Percentiles rank a stretch among this genome's conserved stretches.
Conservation (phyloP, 2,113 vertebrate species). For the Irena cyanogastra region DNA sequence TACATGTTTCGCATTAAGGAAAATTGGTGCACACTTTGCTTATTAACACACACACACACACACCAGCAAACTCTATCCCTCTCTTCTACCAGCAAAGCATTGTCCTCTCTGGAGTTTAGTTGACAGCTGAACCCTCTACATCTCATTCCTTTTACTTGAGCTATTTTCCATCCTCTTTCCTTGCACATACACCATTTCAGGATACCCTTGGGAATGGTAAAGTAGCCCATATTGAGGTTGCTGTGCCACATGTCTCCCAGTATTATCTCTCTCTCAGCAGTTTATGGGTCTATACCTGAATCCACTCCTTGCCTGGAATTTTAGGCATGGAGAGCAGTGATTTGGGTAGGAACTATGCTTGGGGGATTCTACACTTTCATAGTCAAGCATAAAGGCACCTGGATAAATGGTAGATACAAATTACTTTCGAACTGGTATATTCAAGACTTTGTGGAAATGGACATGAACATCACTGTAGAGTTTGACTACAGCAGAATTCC, state of each 20-base stretch:
- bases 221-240: not conserved
- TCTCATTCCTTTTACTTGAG: not conserved
- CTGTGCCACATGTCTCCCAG: not conserved
- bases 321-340: not conserved
- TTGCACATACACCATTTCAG: not conserved
- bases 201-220: not conserved
- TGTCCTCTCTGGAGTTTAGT: not conserved
- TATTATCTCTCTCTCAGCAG: not conserved
- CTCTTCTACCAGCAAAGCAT: not conserved
- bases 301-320: not conserved
- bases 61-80: accelerated
- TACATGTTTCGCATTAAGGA: not conserved
- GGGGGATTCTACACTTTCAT: not conserved
- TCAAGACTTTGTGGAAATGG: not conserved
- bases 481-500: not conserved
- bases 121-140: not conserved
- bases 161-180: not conserved
- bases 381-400: not conserved
- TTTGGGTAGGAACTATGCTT: not conserved
- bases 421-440: not conserved
- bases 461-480: not conserved
- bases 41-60: not conserved
- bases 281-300: not conserved
- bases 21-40: not conserved
- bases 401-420: not conserved